Percentiles rank a stretch among this genome's conserved stretches.
phyloP scores from a whole-genome alignment of 1,140 invertebrate genomes.

The Alviniconcha marisindica region DNA sequence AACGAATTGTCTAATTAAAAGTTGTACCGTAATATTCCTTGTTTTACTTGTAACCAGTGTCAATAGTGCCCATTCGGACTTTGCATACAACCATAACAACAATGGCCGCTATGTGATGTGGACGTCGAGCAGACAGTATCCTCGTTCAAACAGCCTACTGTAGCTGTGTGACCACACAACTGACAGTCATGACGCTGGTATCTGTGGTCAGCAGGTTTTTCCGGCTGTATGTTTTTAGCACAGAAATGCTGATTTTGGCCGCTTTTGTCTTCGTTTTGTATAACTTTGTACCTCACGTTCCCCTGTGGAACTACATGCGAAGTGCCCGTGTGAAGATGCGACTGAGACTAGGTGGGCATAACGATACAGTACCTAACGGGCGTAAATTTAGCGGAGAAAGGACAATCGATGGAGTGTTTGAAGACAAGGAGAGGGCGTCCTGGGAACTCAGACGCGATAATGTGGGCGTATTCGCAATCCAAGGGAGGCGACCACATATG shows the following conservation, averaged over 20 bases:
- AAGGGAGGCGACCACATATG: slow-evolving; percentile 92
- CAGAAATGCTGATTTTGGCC: slow-evolving; percentile 58
- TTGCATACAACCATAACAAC: slow-evolving; percentile 18
- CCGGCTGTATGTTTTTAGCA: slow-evolving; percentile 59
- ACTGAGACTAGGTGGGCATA: slow-evolving; percentile 46
- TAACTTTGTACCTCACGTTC: slow-evolving; percentile 59
- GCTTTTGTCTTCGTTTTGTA: slow-evolving; percentile 62
- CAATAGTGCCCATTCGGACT: neutral
- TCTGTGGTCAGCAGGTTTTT: slow-evolving; percentile 55
- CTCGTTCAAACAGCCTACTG: too few relatives aligned
- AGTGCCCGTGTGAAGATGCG: slow-evolving; percentile 57
- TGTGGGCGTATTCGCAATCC: slow-evolving; percentile 90
- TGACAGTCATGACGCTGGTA: slow-evolving; percentile 53
- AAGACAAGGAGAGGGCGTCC: slow-evolving; percentile 57
- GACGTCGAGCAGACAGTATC: neutral
- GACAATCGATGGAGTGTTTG: slow-evolving; percentile 9
- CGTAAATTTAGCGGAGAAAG: slow-evolving; percentile 8
- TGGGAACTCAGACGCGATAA: slow-evolving; percentile 87
- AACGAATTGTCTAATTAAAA: too few relatives aligned
- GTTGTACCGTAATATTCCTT: too few relatives aligned
- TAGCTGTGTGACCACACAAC: neutral
- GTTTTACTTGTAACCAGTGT: too few relatives aligned
- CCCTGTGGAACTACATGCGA: slow-evolving; percentile 56
- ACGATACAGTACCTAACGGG: slow-evolving; percentile 39
- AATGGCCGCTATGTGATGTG: slow-evolving; percentile 38